Evolutionary conservation across 2,113 vertebrate genomes (phyloP).

Genomic region (Stomatorhinus ivindoensis): DNA sequence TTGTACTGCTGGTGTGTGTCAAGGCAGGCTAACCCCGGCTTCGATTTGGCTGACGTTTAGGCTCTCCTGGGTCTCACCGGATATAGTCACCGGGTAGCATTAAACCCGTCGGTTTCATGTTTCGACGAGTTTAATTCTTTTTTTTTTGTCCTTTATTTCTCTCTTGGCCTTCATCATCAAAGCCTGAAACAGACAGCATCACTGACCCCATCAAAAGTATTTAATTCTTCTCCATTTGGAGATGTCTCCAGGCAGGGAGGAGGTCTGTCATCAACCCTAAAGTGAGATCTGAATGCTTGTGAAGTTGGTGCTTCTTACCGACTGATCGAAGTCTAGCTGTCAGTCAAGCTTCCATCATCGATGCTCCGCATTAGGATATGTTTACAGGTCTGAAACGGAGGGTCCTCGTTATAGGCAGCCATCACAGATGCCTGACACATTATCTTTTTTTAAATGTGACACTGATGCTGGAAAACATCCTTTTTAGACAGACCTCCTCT

Average conservation of each 20-base stretch:
- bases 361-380: background rate
- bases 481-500: background rate
- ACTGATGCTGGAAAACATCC: background rate
- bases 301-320: background rate
- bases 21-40: conserved; percentile 6
- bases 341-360: background rate
- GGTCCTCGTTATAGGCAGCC: background rate
- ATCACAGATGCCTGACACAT: background rate
- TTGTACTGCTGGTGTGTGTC: conserved; percentile 36
- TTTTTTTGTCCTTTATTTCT: background rate
- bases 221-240: conserved; percentile 26
- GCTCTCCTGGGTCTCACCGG: background rate
- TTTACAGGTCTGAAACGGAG: background rate
- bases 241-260: background rate
- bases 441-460: background rate
- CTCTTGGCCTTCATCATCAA: background rate
- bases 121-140: background rate
- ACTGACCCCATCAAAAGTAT: background rate
- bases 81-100: background rate
- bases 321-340: background rate
- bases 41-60: conserved; percentile 19
- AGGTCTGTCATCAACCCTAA: background rate
- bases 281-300: background rate
- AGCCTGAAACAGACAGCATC: background rate
- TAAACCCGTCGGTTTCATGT: background rate